Evolutionary conservation across 2,113 vertebrate genomes (phyloP).

Genomic region (Myrmecobius fasciatus): DNA sequence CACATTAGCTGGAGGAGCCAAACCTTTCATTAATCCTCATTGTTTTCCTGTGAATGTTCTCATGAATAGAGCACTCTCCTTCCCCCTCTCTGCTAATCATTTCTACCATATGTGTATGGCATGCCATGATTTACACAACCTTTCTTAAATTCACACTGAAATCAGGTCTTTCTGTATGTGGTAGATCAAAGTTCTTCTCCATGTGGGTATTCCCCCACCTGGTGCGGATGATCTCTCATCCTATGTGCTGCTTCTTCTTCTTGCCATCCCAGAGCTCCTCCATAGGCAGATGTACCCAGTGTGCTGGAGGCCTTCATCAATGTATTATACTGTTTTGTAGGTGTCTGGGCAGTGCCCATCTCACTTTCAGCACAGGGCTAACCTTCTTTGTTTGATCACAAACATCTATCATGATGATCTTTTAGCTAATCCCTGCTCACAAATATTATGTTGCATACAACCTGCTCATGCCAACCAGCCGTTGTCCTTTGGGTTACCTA

Average conservation of each 20-base stretch:
- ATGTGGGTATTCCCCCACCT: not conserved
- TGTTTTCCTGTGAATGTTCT: constrained; percentile 16
- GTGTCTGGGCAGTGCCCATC: not conserved
- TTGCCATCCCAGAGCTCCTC: not conserved
- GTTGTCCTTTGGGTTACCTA: not conserved
- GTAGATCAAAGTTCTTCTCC: not conserved
- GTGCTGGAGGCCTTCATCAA: not conserved
- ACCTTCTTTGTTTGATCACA: not conserved
- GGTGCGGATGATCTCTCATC: constrained; percentile 25
- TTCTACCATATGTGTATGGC: not conserved
- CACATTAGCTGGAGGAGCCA: constrained; percentile 11
- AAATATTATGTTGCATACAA: not conserved
- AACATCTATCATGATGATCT: not conserved
- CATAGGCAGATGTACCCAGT: not conserved
- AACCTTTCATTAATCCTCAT: constrained; percentile 13
- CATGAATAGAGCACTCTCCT: not conserved
- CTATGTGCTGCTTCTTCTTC: not conserved
- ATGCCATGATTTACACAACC: not conserved
- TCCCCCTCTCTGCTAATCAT: not conserved
- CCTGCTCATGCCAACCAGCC: not conserved
- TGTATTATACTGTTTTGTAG: not conserved
- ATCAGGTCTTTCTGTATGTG: constrained; percentile 1
- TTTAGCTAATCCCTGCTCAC: not conserved
- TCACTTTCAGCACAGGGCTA: not conserved
- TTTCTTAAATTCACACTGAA: constrained; percentile 6